A percentile compares a stretch with the other conserved stretches of the same genome.
Evolutionary conservation across 2,113 vertebrate genomes (phyloP).

Genomic region (Alligator sinensis): DNA sequence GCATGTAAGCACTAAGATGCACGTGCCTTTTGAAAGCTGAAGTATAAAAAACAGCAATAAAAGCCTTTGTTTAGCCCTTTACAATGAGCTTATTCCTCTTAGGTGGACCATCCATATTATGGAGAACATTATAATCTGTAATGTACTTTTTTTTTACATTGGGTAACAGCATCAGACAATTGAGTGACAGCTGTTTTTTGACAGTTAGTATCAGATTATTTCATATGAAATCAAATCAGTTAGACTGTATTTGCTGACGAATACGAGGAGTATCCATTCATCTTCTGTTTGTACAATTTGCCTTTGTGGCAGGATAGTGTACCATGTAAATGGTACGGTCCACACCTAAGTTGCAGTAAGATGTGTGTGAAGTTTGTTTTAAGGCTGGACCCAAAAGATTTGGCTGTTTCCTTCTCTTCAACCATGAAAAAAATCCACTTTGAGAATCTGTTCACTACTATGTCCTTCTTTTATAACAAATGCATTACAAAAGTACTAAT

Average conservation of each 20-base stretch:
- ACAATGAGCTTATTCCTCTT: not conserved
- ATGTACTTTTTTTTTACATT: not conserved
- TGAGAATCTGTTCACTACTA: not conserved
- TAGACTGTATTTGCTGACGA: not conserved
- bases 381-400: not conserved
- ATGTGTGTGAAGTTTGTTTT: not conserved
- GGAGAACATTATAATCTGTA: not conserved
- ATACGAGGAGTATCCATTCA: not conserved
- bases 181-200: not conserved
- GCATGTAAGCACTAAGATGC: too few species aligned
- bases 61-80: too few species aligned
- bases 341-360: accelerated
- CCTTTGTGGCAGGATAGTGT: not conserved
- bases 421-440: not conserved
- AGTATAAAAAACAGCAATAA: too few species aligned
- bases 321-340: not conserved
- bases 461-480: not conserved
- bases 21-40: too few species aligned
- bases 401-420: not conserved
- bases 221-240: not conserved
- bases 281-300: not conserved
- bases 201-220: not conserved
- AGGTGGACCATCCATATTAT: not conserved
- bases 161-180: not conserved
- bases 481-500: not conserved